Evolutionary conservation across 2,888 invertebrate species (phyloP).

Genomic region (Rhagium mordax): DNA sequence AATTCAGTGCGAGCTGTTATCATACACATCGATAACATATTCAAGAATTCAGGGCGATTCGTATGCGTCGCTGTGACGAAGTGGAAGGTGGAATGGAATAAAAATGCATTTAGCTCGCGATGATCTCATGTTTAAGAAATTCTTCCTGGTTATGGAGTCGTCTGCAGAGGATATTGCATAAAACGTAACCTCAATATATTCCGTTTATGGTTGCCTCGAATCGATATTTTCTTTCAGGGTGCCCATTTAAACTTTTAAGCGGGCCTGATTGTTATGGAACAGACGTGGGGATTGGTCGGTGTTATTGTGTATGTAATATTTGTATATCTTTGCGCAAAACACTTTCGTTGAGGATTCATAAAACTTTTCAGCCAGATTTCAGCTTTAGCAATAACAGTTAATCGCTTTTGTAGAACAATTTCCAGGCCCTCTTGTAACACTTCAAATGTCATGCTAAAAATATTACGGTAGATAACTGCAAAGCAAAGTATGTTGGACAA

Average conservation of each 20-base stretch:
- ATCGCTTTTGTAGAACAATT: no score
- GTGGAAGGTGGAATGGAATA: conserved; percentile 35
- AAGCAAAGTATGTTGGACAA: no score
- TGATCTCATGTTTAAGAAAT: conserved; percentile 50
- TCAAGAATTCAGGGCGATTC: neutral
- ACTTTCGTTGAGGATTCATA: no score
- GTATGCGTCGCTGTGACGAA: neutral
- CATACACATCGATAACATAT: neutral
- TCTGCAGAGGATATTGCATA: conserved; percentile 36
- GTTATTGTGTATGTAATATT: no score
- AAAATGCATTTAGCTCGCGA: conserved; percentile 46
- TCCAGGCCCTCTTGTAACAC: no score
- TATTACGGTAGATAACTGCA: no score
- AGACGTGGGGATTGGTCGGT: neutral
- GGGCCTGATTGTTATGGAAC: neutral
- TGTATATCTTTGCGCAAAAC: no score
- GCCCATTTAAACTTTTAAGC: conserved; percentile 10
- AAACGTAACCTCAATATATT: conserved; percentile 48
- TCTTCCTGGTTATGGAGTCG: conserved; percentile 39
- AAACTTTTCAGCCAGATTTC: no score
- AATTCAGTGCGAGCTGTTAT: neutral
- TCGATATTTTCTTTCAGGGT: conserved; percentile 44
- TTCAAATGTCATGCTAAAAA: no score
- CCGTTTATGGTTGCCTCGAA: conserved; percentile 45
- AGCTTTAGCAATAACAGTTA: no score